Conservation (phyloP, 2,888 invertebrate genomes). For the Tyria jacobaeae region DNA sequence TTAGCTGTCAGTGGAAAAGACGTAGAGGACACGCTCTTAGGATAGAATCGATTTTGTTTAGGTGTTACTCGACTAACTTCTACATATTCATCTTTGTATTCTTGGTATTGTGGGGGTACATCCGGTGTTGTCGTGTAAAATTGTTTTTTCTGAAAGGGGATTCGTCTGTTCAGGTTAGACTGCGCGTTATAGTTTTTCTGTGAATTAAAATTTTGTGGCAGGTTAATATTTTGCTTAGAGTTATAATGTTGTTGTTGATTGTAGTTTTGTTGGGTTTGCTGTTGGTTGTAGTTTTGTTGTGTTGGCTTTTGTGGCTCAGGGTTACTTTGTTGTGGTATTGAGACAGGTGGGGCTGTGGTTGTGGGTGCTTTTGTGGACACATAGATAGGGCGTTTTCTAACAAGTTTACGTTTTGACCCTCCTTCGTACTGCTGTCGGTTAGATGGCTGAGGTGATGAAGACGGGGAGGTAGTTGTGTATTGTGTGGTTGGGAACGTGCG, state of each 20-base stretch:
- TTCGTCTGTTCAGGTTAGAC: conserved; percentile 59
- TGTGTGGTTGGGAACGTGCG: conserved; percentile 54
- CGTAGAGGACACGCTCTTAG: conserved; percentile 63
- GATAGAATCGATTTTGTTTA: conserved; percentile 69
- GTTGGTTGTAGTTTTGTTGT: conserved; percentile 16
- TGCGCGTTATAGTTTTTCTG: conserved; percentile 27
- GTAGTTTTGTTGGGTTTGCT: conserved; percentile 40
- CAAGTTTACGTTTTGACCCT: conserved; percentile 72
- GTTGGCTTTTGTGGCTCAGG: conserved; percentile 56
- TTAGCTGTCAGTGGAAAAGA: conserved; percentile 65
- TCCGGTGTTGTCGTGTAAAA: conserved; percentile 56
- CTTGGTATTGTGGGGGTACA: conserved; percentile 74
- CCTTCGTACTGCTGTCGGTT: conserved; percentile 63
- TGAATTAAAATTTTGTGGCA: conserved; percentile 20
- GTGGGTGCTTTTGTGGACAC: conserved; percentile 64
- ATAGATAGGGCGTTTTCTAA: conserved; percentile 76
- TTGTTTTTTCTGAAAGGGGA: conserved; percentile 58
- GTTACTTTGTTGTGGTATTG: conserved; percentile 56
- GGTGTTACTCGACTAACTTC: conserved; percentile 80
- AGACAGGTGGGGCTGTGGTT: conserved; percentile 62
- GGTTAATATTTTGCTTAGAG: conserved; percentile 15
- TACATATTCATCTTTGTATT: conserved; percentile 79
- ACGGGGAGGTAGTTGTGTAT: conserved; percentile 51
- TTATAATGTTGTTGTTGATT: conserved; percentile 20
- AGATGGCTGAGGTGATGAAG: conserved; percentile 57